Evolutionary conservation across 2,113 vertebrate species (phyloP), one percentile per base, ranked within the genome.

Genomic region (Corydoras sp.): DNA sequence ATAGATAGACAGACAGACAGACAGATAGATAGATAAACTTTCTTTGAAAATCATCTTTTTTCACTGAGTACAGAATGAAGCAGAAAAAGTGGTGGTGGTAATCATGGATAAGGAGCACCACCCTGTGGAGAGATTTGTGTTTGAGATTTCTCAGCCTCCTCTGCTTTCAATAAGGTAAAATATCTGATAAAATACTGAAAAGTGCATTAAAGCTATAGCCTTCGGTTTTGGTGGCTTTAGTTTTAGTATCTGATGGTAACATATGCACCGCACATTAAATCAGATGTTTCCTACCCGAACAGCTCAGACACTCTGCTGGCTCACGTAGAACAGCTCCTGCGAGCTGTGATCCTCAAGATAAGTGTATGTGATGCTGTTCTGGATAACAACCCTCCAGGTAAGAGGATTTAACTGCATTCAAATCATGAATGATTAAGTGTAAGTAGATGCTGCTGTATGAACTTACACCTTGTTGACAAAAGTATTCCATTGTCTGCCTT

Each of bases 101-200:
- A 98, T 99, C 80, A 91, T 98, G 91, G 95, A 99, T 81, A 99
- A 98, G 89, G 97, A 98, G 82, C 96, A 98, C 85, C 95, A 94
- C 79, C 95, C 97, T 5, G 96, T 99, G 71, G 97, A 98, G 85
- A 94, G 97, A 88, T 99, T 99, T 68, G 95, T 99, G 66, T 99
- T 98, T 76, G 96, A 99, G 87, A 96, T 98, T 76, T 97, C 92
- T 1, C 97, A 98, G 73, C 97, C 97, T 0, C 92, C 97, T 0
- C 80, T 98, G 15, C 89, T 99, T 14, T 94, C 95, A 3, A 93
- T 98, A 79, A 98, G 94, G 97, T 98, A 75, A 83, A 68, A 50
- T 50, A 51, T 51, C 18, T 65, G 11, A 51, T 24, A 24, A 24
- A 24, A 24, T 24, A 24, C 18, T 24, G 18, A 24, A 24, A 24